Evolutionary conservation across 2,113 vertebrate species (phyloP).

Genomic region (Dromaius novaehollandiae): DNA sequence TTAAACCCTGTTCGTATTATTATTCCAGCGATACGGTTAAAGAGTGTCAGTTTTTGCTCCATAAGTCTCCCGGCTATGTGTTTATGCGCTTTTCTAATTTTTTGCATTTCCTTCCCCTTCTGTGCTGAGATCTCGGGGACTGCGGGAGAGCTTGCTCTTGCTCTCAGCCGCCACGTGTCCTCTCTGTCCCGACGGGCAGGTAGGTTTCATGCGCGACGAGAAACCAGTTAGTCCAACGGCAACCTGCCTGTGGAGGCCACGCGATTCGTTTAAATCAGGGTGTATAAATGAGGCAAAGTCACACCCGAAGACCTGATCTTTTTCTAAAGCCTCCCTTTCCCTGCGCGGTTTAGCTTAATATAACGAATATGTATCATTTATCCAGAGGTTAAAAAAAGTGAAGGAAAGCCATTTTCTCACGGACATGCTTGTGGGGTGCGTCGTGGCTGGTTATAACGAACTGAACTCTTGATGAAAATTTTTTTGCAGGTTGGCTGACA

Average conservation of each 20-base stretch:
- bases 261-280: not conserved
- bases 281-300: not conserved
- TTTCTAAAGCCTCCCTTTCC: not conserved
- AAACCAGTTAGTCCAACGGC: fast-evolving
- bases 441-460: not conserved
- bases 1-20: too few relatives aligned
- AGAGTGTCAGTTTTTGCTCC: too few relatives aligned
- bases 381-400: not conserved
- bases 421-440: not conserved
- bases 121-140: not conserved
- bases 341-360: not conserved
- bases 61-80: not conserved
- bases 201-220: not conserved
- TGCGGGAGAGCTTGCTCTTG: not conserved
- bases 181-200: not conserved
- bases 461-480: not conserved
- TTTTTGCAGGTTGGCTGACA: not conserved
- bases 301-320: not conserved
- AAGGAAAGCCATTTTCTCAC: not conserved
- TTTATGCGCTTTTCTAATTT: not conserved
- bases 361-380: not conserved
- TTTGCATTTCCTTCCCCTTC: not conserved
- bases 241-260: not conserved
- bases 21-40: too few relatives aligned
- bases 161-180: too few relatives aligned